Conservation (phyloP, 2,113 vertebrate genomes). For the Choloepus hoffmanni region DNA sequence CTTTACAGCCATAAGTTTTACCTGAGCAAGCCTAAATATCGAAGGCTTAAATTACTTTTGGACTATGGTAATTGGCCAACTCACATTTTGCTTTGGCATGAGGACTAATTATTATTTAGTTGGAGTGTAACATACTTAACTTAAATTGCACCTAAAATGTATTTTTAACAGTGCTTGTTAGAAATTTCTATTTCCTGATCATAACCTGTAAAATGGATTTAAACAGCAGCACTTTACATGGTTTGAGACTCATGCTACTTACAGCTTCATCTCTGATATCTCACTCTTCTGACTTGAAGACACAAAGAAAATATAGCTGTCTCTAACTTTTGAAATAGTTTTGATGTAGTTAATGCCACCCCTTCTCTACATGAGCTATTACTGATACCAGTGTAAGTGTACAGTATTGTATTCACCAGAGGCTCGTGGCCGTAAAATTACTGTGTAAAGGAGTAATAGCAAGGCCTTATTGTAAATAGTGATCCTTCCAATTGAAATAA, state of each 20-base stretch:
- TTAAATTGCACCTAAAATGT: background rate
- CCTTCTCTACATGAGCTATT: background rate
- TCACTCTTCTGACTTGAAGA: slow-evolving; percentile 4
- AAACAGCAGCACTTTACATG: background rate
- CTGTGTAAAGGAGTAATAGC: background rate
- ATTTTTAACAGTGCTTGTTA: background rate
- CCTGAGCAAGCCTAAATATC: too few species aligned
- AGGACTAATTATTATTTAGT: background rate
- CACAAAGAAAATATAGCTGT: background rate
- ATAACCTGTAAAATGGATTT: background rate
- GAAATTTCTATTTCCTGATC: slow-evolving; percentile 31
- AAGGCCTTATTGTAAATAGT: background rate
- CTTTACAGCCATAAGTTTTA: too few species aligned
- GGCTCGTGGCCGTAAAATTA: background rate
- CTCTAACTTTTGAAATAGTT: background rate
- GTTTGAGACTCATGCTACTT: background rate
- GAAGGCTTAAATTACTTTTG: background rate
- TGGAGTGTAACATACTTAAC: background rate
- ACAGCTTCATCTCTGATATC: background rate
- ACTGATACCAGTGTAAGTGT: background rate
- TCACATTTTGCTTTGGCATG: background rate
- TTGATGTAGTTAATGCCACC: background rate
- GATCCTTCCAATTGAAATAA: background rate
- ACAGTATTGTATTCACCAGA: background rate
- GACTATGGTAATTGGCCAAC: background rate